Conservation (phyloP, 2,888 invertebrate genomes). For the Litoditis marina region DNA sequence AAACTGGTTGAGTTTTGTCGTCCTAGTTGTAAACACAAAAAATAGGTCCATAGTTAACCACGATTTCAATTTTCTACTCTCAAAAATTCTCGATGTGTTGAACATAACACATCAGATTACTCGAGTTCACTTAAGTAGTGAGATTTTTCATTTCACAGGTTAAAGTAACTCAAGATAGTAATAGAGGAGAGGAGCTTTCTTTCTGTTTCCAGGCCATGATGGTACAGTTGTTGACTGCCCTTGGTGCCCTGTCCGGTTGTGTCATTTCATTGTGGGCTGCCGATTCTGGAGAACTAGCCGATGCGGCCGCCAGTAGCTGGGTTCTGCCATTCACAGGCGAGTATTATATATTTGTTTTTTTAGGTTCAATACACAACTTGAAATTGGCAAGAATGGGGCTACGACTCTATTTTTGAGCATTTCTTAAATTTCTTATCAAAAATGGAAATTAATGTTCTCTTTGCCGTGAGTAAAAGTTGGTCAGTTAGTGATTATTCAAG, state of each 20-base stretch:
- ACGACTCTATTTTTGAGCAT: background rate
- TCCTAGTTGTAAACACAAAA: constrained; percentile 2
- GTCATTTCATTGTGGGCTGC: constrained; percentile 53
- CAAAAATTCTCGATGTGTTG: no score
- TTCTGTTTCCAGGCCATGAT: constrained; percentile 76
- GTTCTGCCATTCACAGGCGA: constrained; percentile 78
- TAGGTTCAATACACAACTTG: background rate
- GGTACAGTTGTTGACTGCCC: constrained; percentile 85
- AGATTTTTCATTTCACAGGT: no score
- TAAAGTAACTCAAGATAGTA: no score
- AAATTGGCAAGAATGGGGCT: no score
- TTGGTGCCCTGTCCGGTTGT: constrained; percentile 85
- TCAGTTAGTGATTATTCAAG: no score
- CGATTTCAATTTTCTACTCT: constrained; percentile 1
- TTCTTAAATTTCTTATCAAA: background rate
- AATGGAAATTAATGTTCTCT: no score
- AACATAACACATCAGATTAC: no score
- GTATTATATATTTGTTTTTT: background rate
- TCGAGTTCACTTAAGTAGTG: no score
- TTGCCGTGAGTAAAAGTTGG: no score
- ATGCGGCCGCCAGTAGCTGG: constrained; percentile 71
- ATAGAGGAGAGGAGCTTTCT: no score
- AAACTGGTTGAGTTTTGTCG: no score
- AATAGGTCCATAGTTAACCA: constrained; percentile 7
- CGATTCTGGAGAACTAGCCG: constrained; percentile 57